Evolutionary conservation across 2,113 vertebrate genomes (phyloP).

Genomic region (Gnathonemus longibarbis): DNA sequence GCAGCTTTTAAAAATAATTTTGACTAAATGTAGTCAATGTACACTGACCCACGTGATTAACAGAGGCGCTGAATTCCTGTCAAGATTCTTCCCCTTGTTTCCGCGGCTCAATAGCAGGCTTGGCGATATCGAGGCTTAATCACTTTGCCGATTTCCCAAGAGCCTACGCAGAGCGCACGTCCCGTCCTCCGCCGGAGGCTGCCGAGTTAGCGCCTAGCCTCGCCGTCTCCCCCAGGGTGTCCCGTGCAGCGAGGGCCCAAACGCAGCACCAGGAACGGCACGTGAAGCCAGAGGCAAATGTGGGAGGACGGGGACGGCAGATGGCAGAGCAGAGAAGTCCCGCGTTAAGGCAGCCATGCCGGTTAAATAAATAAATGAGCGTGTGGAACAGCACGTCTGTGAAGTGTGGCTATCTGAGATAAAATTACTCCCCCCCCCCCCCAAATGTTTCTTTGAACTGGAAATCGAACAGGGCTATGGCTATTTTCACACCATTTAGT

Average conservation of each 20-base stretch:
- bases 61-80: slow-evolving; percentile 44
- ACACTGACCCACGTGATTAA: slow-evolving; percentile 3
- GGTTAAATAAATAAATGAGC: neutral
- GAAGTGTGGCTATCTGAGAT: neutral
- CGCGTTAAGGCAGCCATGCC: neutral
- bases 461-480: neutral
- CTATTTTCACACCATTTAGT: neutral
- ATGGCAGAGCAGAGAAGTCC: slow-evolving; percentile 53
- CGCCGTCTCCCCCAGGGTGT: slow-evolving; percentile 49
- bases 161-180: slow-evolving; percentile 56
- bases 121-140: slow-evolving; percentile 53
- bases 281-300: slow-evolving; percentile 17
- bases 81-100: slow-evolving; percentile 45
- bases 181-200: slow-evolving; percentile 53
- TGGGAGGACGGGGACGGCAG: slow-evolving; percentile 61
- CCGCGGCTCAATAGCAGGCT: slow-evolving; percentile 55
- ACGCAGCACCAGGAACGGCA: slow-evolving; percentile 51
- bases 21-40: neutral
- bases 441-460: neutral
- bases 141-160: slow-evolving; percentile 69
- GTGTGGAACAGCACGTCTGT: slow-evolving; percentile 35
- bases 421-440: neutral
- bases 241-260: slow-evolving; percentile 46
- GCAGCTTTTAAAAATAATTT: neutral
- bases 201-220: slow-evolving; percentile 67